Percentiles rank a stretch among this genome's conserved stretches.
Evolutionary conservation across 2,113 vertebrate species (phyloP).

Genomic region (Phoxinus phoxinus): DNA sequence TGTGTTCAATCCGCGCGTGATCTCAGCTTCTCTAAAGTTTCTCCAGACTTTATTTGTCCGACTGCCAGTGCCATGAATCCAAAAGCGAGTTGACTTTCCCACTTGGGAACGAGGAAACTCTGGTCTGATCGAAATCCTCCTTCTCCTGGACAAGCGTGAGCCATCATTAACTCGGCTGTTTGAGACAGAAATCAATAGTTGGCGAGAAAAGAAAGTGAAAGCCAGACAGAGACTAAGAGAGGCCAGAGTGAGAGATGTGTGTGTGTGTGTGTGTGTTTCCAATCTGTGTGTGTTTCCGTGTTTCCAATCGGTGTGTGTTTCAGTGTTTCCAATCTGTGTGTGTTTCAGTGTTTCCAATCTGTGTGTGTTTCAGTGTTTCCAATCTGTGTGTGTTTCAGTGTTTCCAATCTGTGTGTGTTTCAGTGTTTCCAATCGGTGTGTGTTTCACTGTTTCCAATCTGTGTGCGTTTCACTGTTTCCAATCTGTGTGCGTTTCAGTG

Average conservation of each 20-base stretch:
- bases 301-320: too few species aligned
- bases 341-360: too few species aligned
- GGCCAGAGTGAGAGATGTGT: background rate
- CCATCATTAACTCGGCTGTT: slow-evolving; percentile 34
- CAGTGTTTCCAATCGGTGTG: too few species aligned
- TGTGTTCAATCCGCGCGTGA: slow-evolving; percentile 36
- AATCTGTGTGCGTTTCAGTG: too few species aligned
- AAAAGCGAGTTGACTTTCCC: background rate
- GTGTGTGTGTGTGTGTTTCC: slow-evolving; percentile 5
- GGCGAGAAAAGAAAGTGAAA: slow-evolving; percentile 31
- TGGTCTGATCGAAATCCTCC: slow-evolving; percentile 32
- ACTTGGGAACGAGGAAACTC: background rate
- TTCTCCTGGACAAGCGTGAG: slow-evolving; percentile 38
- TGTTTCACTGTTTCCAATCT: too few species aligned
- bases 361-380: too few species aligned
- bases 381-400: too few species aligned
- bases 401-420: too few species aligned
- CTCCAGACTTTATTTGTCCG: slow-evolving; percentile 36
- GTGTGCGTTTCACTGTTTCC: too few species aligned
- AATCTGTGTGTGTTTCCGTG: too few species aligned
- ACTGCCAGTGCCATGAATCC: slow-evolving; percentile 21
- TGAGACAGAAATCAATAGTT: slow-evolving; percentile 52
- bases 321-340: too few species aligned
- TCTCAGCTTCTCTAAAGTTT: slow-evolving; percentile 31
- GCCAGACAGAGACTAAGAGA: slow-evolving; percentile 8